Evolutionary conservation across 2,113 vertebrate species (phyloP), one percentile per base, ranked within the genome.

Genomic region (Anolis carolinensis): DNA sequence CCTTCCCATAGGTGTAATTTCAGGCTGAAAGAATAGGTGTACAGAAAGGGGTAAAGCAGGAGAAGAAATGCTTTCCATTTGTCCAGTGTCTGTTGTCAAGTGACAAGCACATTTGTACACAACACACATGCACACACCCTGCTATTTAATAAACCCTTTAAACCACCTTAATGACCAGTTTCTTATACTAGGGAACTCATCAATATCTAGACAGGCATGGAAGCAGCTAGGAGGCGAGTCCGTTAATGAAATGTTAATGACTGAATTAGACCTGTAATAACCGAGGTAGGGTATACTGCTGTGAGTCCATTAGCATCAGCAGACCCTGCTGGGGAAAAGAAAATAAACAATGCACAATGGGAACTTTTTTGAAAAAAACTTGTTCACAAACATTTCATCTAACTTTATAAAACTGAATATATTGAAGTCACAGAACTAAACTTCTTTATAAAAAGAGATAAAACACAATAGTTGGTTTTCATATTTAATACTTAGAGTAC

Each of bases 201-300:
- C 98, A 98, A 97, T 97, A 96, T 96, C 96, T 92, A 94, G 96
- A 96, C 94, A 96, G 95, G 92, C 96, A 96, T 87, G 92, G 96
- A 92, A 94, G 96, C 96, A 93, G 97, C 96, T 96, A 96, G 97
- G 96, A 98, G 97, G 98, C 97, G 96, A 82, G 95, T 96, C 95
- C 96, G 97, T 98, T 99, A 99, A 98, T 97, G 98, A 97, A 98
- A 98, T 97, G 97, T 98, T 99, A 99, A 99, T 99, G 98, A 97
- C 97, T 96, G 97, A 98, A 98, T 98, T 98, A 98, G 97, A 98
- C 97, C 97, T 97, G 95, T 97, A 98, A 99, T 98, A 97, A 97
- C 97, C 97, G 95, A 97, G 97, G 95, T 96, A 95, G 96, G 95
- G 96, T 93, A 96, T 93, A 98, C 98, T 97, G 97, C 98, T 98